Conservation (phyloP, 1,140 invertebrate genomes). For the Heterodera carotae region DNA sequence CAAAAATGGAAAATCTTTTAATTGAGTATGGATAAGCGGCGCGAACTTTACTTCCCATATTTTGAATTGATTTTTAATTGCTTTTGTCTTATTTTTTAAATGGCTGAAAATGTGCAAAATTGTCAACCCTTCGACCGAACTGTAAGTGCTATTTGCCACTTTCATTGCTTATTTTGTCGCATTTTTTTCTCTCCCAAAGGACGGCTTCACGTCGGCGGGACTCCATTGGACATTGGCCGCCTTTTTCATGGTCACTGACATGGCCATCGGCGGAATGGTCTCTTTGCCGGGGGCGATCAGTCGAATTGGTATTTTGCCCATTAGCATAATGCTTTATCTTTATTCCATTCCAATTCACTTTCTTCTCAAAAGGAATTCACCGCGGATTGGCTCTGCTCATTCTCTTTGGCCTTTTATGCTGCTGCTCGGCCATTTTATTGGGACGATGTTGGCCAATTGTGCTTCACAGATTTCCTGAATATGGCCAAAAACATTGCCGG, state of each 20-base stretch:
- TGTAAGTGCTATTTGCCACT: too few relatives aligned
- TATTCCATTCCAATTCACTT: too few relatives aligned
- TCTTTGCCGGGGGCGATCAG: background rate
- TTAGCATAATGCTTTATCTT: background rate
- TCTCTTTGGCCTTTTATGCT: background rate
- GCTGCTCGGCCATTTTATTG: slow-evolving; percentile 65
- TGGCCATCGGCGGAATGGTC: slow-evolving; percentile 15
- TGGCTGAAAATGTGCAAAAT: too few relatives aligned
- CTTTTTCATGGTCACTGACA: slow-evolving; percentile 17
- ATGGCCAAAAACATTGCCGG: slow-evolving; percentile 69
- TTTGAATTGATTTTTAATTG: too few relatives aligned
- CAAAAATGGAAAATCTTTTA: too few relatives aligned
- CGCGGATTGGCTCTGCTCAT: background rate
- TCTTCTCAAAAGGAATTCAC: background rate
- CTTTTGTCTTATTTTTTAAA: too few relatives aligned
- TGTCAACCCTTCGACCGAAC: too few relatives aligned
- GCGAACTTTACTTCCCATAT: too few relatives aligned
- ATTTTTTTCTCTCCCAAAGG: background rate
- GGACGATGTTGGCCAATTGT: slow-evolving; percentile 75
- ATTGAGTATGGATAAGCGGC: too few relatives aligned
- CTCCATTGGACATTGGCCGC: background rate
- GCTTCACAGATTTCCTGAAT: slow-evolving; percentile 73
- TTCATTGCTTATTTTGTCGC: too few relatives aligned
- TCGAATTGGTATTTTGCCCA: background rate
- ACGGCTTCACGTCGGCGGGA: background rate